phyloP scores from a whole-genome alignment of 2,113 vertebrate species.

The Silurus asotus region DNA sequence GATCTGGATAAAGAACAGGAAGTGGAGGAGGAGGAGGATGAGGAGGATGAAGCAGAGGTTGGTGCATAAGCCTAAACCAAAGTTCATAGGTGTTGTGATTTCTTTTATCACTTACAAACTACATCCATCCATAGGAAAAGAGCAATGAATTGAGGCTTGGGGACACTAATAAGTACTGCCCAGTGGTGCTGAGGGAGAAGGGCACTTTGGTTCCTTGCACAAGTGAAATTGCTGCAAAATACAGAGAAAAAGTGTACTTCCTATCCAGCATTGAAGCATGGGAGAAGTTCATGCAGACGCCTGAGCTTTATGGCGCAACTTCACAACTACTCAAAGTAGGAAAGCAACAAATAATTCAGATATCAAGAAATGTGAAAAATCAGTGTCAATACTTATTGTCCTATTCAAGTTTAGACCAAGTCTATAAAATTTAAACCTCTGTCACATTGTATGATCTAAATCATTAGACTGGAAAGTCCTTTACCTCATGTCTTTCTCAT shows the following conservation, averaged over 20 bases:
- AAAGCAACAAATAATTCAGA: neutral
- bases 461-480: neutral
- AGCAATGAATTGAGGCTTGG: conserved; percentile 75
- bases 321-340: conserved; percentile 80
- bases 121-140: conserved; percentile 56
- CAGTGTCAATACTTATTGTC: neutral
- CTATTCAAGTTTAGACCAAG: neutral
- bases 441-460: neutral
- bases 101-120: neutral
- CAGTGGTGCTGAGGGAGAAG: conserved; percentile 83
- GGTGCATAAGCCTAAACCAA: conserved; percentile 6
- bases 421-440: neutral
- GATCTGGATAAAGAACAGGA: conserved; percentile 81
- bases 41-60: conserved; percentile 70
- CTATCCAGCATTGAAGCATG: conserved; percentile 79
- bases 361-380: neutral
- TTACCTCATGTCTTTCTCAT: conserved; percentile 16
- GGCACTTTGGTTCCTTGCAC: conserved; percentile 79
- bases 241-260: conserved; percentile 84
- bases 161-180: conserved; percentile 87
- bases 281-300: conserved; percentile 81
- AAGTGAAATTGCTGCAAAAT: conserved; percentile 78
- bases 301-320: conserved; percentile 78
- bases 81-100: neutral
- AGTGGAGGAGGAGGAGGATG: conserved; percentile 73